phyloP scores from a whole-genome alignment of 2,113 vertebrate genomes.

The Chaenogobius annularis region DNA sequence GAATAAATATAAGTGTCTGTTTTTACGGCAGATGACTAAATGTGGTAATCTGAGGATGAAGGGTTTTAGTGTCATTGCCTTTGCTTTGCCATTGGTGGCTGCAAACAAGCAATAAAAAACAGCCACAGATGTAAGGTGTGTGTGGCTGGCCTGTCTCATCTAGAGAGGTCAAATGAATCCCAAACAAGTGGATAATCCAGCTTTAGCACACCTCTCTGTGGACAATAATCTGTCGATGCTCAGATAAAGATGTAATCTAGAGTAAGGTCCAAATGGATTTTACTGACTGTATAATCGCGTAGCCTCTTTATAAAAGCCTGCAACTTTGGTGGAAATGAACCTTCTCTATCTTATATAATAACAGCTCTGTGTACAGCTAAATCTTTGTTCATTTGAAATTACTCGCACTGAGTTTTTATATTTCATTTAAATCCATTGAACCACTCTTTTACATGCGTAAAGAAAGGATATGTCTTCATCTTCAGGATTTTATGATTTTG shows the following conservation, averaged over 20 bases:
- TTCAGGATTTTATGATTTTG: constrained; percentile 27
- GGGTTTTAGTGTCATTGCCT: constrained; percentile 67
- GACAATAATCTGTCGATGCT: constrained; percentile 73
- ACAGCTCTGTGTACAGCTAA: neutral
- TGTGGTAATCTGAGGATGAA: constrained; percentile 69
- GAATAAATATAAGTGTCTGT: constrained; percentile 37
- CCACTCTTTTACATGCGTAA: constrained; percentile 50
- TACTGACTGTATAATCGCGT: constrained; percentile 66
- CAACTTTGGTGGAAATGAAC: constrained; percentile 22
- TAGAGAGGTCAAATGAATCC: constrained; percentile 63
- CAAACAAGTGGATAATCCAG: constrained; percentile 76
- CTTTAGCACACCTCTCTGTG: constrained; percentile 77
- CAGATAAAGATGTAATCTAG: constrained; percentile 71
- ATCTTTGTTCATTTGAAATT: neutral
- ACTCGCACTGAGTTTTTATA: neutral
- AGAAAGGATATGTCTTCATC: constrained; percentile 12
- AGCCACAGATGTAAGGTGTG: constrained; percentile 66
- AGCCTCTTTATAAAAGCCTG: constrained; percentile 66
- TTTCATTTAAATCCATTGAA: constrained; percentile 15
- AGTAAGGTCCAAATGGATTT: constrained; percentile 73
- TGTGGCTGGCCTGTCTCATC: constrained; percentile 56
- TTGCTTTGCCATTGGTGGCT: constrained; percentile 35
- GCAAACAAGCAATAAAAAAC: constrained; percentile 44
- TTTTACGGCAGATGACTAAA: constrained; percentile 50
- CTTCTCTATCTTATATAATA: constrained; percentile 8